These are phyloP conservation scores for Alloscopus bannaensis DNA, from an alignment of 2,888 invertebrate genomes.

Conservation along the genomic window DNA sequence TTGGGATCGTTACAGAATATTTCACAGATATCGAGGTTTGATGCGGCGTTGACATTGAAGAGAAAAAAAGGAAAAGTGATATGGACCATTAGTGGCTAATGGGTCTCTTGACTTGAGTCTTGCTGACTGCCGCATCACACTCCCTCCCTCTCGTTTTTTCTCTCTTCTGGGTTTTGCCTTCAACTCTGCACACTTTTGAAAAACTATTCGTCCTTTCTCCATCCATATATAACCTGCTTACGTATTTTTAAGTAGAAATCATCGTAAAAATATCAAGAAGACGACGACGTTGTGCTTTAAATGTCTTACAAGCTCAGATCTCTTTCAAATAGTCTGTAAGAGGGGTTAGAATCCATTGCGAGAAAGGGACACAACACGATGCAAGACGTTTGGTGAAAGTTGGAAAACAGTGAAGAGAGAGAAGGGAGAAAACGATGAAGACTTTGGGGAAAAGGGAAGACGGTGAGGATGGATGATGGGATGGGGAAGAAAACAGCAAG, in stretches of 20 bases:
- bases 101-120: conserved; percentile 60
- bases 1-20: conserved; percentile 54
- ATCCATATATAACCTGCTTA: conserved; percentile 32
- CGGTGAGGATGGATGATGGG: conserved; percentile 28
- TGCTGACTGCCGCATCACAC: conserved; percentile 15
- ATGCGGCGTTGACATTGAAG: conserved; percentile 62
- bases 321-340: no score
- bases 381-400: no score
- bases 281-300: no score
- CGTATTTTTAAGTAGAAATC: neutral
- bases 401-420: no score
- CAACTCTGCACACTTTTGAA: conserved; percentile 29
- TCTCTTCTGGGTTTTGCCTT: no score
- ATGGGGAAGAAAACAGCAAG: no score
- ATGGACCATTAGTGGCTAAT: conserved; percentile 65
- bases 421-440: no score
- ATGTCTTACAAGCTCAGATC: no score
- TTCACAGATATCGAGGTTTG: conserved; percentile 53
- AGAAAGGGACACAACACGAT: conserved; percentile 18
- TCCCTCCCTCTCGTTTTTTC: conserved; percentile 34
- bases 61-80: conserved; percentile 55
- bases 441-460: no score
- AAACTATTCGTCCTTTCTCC: neutral
- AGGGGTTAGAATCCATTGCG: no score
- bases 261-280: conserved; percentile 12